These are phyloP conservation scores for Diabrotica undecimpunctata DNA, from an alignment of 1,140 invertebrate species.

Conservation along the genomic window DNA sequence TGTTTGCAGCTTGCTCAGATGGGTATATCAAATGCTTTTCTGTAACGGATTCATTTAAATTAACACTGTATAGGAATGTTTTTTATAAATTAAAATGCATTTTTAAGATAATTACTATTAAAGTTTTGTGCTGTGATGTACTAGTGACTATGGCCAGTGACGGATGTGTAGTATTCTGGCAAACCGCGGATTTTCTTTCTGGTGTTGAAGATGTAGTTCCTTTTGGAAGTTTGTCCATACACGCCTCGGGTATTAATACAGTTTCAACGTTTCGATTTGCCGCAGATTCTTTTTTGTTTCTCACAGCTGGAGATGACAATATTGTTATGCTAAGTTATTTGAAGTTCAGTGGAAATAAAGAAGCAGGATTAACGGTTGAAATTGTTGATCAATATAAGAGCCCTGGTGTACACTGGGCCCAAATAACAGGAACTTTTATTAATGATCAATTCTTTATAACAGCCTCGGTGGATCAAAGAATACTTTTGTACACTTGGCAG, in stretches of 20 bases:
- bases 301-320: slow-evolving; percentile 71
- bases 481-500: slow-evolving; percentile 51
- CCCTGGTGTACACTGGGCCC: slow-evolving; percentile 54
- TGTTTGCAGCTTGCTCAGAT: slow-evolving; percentile 70
- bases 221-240: slow-evolving; percentile 50
- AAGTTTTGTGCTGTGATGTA: slow-evolving; percentile 44
- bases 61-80: slow-evolving; percentile 44
- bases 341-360: slow-evolving; percentile 1
- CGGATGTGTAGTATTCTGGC: slow-evolving; percentile 64
- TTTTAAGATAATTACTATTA: slow-evolving; percentile 52
- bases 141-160: slow-evolving; percentile 62
- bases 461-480: slow-evolving; percentile 60
- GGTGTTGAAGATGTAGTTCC: slow-evolving; percentile 32
- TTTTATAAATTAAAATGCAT: slow-evolving; percentile 56
- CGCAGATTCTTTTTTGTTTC: slow-evolving; percentile 51
- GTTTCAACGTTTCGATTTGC: slow-evolving; percentile 49
- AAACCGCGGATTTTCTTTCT: slow-evolving; percentile 45
- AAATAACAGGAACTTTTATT: slow-evolving; percentile 62
- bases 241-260: slow-evolving; percentile 72
- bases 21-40: slow-evolving; percentile 51
- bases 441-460: slow-evolving; percentile 50
- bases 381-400: slow-evolving; percentile 21
- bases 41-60: slow-evolving; percentile 29
- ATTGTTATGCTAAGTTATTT: slow-evolving; percentile 50
- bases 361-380: slow-evolving; percentile 6